A percentile compares a stretch with the other conserved stretches of the same genome.
Evolutionary conservation across 2,888 invertebrate genomes (phyloP).

Genomic region (Ectemnius continuus): DNA sequence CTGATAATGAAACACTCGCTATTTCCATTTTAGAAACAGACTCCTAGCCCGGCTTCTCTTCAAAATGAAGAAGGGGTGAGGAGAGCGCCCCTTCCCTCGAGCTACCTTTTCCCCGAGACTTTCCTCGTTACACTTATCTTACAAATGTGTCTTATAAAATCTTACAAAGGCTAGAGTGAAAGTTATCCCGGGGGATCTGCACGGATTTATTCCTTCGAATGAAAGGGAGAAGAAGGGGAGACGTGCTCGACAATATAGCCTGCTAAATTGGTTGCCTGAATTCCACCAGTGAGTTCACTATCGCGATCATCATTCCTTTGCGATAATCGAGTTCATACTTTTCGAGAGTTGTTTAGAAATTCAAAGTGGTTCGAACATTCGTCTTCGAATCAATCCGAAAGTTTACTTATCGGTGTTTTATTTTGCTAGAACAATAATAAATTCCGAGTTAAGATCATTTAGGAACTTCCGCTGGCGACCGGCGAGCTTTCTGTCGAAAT

Average conservation of each 20-base stretch:
- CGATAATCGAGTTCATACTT: no score
- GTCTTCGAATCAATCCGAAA: no score
- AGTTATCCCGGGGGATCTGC: slow-evolving; percentile 47
- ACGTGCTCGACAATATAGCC: slow-evolving; percentile 54
- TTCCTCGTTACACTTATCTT: slow-evolving; percentile 42
- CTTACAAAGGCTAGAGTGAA: slow-evolving; percentile 38
- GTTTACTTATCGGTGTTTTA: no score
- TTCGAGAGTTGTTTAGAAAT: no score
- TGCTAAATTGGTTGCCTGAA: slow-evolving; percentile 46
- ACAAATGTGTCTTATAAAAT: slow-evolving; percentile 41
- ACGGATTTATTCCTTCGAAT: slow-evolving; percentile 46
- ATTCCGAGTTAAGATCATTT: no score
- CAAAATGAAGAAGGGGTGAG: slow-evolving; percentile 8
- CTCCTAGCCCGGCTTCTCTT: slow-evolving; percentile 1
- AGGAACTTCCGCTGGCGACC: no score
- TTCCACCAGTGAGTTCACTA: slow-evolving; percentile 15
- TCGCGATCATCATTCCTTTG: no score
- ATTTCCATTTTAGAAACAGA: slow-evolving; percentile 1
- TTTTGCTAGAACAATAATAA: no score
- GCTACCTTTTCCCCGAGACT: not conserved
- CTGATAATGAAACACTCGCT: slow-evolving; percentile 1
- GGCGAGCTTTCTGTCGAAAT: no score
- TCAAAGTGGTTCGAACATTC: no score
- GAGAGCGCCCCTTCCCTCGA: no score
- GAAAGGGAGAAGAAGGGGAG: slow-evolving; percentile 16